Base-by-base conservation (phyloP, 2,113 vertebrate species). In the Nettapus auritus region DNA sequence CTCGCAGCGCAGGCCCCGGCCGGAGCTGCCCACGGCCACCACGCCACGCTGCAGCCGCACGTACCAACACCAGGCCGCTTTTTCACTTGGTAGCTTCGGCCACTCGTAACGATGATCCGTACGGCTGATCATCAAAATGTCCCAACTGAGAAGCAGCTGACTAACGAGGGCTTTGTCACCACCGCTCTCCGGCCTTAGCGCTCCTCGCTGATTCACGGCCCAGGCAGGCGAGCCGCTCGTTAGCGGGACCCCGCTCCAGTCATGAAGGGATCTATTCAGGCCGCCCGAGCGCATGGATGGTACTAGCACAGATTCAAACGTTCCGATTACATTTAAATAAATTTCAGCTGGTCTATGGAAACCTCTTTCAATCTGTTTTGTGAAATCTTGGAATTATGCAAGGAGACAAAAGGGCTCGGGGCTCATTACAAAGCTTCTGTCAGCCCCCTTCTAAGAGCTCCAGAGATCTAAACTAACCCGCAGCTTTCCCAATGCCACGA, bases 381-480 rank as follows among this genome's bases (percentile, higher is more conserved):
- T 50, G 69, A 86, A 68, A 92, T 92, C 89, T 92, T 83, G 13
- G 0, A 80, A 93, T 82, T 90, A 95, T 86, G 60, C 74, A 82
- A 90, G 66, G 56, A 79, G 70, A 94, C 83, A 91, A 94, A 94
- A 97, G 40, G 73, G 60, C 36, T 68, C 70, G 79, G 28, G 66
- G 67, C 53, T 94, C 79, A 66, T 89, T 83, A 75, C 28, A 80
- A 92, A 92, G 84, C 55, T 92, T 73, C 92, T 94, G 84, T 77
- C 79, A 77, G 60, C 85, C 77, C 52, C 38, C 38, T 68, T 71
- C 36, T 78, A 92, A 89, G 71, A 95, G 77, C 83, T 92, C 31
- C 52, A 81, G 55, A 94, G 83, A 92, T 75, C 86, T 84, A 88
- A 92, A 94, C 93, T 73, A 93, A 94, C 93, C 59, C 82, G 40